Base-by-base conservation (phyloP, 2,113 vertebrate species). In the Amphiprion ocellaris region DNA sequence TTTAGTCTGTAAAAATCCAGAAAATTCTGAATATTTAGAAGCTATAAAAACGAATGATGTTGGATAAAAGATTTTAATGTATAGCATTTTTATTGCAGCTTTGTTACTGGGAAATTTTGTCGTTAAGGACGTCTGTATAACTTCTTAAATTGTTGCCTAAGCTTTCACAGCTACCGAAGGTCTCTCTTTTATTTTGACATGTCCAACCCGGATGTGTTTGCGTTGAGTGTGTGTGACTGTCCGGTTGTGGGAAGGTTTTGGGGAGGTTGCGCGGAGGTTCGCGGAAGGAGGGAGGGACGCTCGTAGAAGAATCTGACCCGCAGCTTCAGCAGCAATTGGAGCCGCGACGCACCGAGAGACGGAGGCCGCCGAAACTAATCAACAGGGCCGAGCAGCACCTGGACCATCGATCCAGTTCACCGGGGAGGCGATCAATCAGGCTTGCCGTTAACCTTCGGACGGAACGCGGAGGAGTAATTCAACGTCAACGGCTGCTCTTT, bases 281-380 rank as follows among this genome's bases (percentile, higher is more conserved):
- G 33, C 33, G 33, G 47, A 49, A 47, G 28, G 63, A 68, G 72
- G 82, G 84, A 79, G 81, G 79, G 82, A 81, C 74, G 65, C 75
- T 70, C 44, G 65, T 8, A 54, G 78, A 74, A 72, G 1, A 76
- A 64, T 47, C 74, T 77, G 87, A 85, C 89, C 60, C 72, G 53
- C 28, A 85, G 83, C 89, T 73, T 33, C 58, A 61, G 66, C 17
- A 41, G 47, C 4, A 84, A 80, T 78, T 70, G 83, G 69, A 77
- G 52, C 76, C 30, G 79, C 64, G 68, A 62, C 84, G 76, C 69
- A 81, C 17, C 73, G 72, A 64, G 52, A 73, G 85, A 84, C 76
- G 80, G 81, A 53, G 83, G 85, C 74, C 9, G 89, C 87, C 82
- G 90, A 95, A 93, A 94, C 91, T 90, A 94, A 92, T 93, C 90